Conservation (phyloP, 2,113 vertebrate genomes). For the Lethenteron reissneri region DNA sequence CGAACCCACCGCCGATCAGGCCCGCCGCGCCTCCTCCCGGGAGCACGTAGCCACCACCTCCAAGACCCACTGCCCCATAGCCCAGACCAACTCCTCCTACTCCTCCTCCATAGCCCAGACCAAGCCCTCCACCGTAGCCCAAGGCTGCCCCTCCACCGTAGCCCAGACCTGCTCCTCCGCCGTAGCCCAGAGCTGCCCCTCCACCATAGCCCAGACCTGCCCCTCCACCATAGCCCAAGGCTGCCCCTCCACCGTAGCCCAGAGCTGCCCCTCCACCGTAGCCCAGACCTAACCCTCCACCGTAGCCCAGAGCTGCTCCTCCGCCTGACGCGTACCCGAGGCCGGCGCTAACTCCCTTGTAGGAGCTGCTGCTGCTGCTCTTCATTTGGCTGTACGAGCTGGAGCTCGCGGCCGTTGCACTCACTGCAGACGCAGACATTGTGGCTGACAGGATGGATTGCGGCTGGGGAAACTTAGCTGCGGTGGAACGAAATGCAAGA, state of each 20-base stretch:
- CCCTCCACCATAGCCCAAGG: conserved; percentile 1
- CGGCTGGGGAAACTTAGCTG: too few relatives aligned
- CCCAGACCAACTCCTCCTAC: neutral
- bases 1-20: neutral
- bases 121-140: conserved; percentile 8
- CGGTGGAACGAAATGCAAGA: too few relatives aligned
- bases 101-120: neutral
- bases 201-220: neutral
- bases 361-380: too few relatives aligned
- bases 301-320: neutral
- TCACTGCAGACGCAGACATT: too few relatives aligned
- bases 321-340: neutral
- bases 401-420: too few relatives aligned
- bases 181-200: neutral
- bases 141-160: neutral
- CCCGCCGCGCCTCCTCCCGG: neutral
- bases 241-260: neutral
- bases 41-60: neutral
- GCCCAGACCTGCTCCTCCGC: neutral
- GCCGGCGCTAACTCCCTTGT: too few relatives aligned
- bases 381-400: too few relatives aligned
- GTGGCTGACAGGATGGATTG: too few relatives aligned
- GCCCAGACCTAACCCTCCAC: conserved; percentile 1
- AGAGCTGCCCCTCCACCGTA: neutral
- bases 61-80: neutral